Percentiles rank a stretch among this genome's conserved stretches.
Conservation (phyloP, 2,888 invertebrate genomes). For the Drosophila multiciliata region DNA sequence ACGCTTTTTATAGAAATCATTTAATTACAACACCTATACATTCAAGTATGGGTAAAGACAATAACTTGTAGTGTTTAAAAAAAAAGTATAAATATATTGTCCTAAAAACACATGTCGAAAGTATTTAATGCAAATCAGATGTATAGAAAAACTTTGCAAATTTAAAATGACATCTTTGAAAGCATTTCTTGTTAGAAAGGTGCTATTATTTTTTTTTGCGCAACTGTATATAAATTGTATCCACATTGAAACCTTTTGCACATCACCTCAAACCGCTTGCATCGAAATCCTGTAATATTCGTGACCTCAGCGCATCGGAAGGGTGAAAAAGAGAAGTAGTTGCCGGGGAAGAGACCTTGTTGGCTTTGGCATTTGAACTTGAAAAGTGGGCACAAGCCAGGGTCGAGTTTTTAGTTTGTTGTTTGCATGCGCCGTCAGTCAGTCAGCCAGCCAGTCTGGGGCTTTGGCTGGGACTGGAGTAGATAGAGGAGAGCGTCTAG, state of each 20-base stretch:
- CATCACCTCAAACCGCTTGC: neutral
- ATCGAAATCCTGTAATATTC: constrained; percentile 24
- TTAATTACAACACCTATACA: neutral
- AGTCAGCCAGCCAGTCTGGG: constrained; percentile 13
- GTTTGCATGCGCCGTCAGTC: constrained; percentile 33
- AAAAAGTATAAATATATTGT: neutral
- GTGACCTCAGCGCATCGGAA: constrained; percentile 45
- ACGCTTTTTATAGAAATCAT: neutral
- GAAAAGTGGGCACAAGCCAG: constrained; percentile 38
- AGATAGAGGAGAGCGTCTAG: constrained; percentile 30
- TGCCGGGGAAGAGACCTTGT: neutral
- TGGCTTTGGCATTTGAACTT: constrained; percentile 56
- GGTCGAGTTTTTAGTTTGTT: constrained; percentile 38
- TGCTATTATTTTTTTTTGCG: neutral
- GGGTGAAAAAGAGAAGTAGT: neutral
- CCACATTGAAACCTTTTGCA: neutral
- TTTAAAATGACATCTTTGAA: neutral
- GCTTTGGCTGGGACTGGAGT: neutral
- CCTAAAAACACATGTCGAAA: neutral
- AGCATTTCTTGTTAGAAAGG: neutral
- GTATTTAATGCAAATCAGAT: neutral
- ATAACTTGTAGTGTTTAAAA: neutral
- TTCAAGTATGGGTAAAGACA: neutral
- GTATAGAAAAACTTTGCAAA: neutral
- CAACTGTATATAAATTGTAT: neutral